Percentiles rank a stretch among this genome's conserved stretches.
Evolutionary conservation across 2,113 vertebrate species (phyloP).

Genomic region (Microtus pennsylvanicus): DNA sequence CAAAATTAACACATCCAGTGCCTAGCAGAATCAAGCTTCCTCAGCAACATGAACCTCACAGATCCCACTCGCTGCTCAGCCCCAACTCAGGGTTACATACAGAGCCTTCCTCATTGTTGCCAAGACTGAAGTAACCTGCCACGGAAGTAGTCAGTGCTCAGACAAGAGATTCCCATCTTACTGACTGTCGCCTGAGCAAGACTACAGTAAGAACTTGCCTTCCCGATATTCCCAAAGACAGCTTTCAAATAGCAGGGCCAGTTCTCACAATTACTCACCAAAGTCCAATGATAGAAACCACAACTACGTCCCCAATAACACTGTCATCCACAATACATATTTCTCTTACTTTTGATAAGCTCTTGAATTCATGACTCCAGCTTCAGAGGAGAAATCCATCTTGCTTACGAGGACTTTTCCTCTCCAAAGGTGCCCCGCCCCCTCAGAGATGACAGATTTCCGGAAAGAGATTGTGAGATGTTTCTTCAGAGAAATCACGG

Average conservation of each 20-base stretch:
- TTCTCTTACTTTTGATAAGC: slow-evolving; percentile 59
- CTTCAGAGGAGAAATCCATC: not conserved
- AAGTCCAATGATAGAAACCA: slow-evolving; percentile 44
- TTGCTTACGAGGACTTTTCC: not conserved
- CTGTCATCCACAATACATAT: not conserved
- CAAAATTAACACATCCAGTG: not conserved
- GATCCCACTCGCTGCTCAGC: not conserved
- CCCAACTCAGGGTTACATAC: not conserved
- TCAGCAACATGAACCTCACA: fast-evolving
- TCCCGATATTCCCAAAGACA: slow-evolving; percentile 27
- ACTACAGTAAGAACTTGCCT: slow-evolving; percentile 1
- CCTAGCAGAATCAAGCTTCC: not conserved
- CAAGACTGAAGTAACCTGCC: not conserved
- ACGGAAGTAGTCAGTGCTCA: not conserved
- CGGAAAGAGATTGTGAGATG: slow-evolving; percentile 23
- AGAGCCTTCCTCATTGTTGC: not conserved
- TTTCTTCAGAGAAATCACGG: not conserved
- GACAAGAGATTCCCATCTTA: not conserved
- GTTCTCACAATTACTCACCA: slow-evolving; percentile 42
- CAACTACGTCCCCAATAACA: not conserved
- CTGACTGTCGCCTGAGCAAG: not conserved
- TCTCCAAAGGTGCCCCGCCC: not conserved
- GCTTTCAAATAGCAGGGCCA: slow-evolving; percentile 33
- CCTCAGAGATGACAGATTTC: not conserved
- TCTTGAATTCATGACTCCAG: slow-evolving; percentile 37